Evolutionary conservation across 2,888 invertebrate species (phyloP).

Genomic region (Anarsia innoxiella): DNA sequence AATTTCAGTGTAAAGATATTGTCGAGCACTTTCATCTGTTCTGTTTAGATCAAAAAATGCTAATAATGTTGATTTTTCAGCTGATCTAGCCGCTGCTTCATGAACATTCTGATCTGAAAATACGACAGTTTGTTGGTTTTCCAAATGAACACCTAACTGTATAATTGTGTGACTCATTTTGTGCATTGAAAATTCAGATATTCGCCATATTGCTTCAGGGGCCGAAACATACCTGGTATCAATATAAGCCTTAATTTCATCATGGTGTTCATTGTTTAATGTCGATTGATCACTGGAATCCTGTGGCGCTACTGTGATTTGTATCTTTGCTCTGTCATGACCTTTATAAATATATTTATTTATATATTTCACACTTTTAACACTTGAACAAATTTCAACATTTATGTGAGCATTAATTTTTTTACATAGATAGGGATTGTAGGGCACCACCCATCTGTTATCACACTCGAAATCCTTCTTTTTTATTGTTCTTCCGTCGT

Average conservation of each 20-base stretch:
- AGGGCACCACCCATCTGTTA: constrained; percentile 40
- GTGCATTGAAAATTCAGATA: constrained; percentile 20
- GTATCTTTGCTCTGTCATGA: constrained; percentile 15
- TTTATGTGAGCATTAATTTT: constrained; percentile 43
- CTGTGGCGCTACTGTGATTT: constrained; percentile 14
- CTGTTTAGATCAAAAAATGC: constrained; percentile 17
- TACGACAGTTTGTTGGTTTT: constrained; percentile 21
- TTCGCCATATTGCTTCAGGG: constrained; percentile 20
- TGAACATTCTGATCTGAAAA: constrained; percentile 14
- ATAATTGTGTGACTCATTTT: constrained; percentile 17
- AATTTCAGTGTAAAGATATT: constrained; percentile 19
- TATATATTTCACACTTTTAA: constrained; percentile 20
- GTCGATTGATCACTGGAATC: constrained; percentile 17
- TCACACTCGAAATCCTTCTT: constrained; percentile 21
- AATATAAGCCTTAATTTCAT: constrained; percentile 21
- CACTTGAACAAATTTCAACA: constrained; percentile 28
- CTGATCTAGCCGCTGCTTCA: constrained; percentile 18
- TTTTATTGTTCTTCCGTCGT: constrained; percentile 19
- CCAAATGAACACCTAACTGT: constrained; percentile 23
- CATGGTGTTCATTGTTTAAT: constrained; percentile 16
- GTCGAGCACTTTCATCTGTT: constrained; percentile 17
- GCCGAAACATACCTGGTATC: constrained; percentile 21
- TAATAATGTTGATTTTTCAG: constrained; percentile 18
- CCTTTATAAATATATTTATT: constrained; percentile 23
- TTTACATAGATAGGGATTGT: constrained; percentile 30